These are phyloP conservation scores for Silurus asotus DNA, from an alignment of 2,113 vertebrate species.

Conservation along the genomic window DNA sequence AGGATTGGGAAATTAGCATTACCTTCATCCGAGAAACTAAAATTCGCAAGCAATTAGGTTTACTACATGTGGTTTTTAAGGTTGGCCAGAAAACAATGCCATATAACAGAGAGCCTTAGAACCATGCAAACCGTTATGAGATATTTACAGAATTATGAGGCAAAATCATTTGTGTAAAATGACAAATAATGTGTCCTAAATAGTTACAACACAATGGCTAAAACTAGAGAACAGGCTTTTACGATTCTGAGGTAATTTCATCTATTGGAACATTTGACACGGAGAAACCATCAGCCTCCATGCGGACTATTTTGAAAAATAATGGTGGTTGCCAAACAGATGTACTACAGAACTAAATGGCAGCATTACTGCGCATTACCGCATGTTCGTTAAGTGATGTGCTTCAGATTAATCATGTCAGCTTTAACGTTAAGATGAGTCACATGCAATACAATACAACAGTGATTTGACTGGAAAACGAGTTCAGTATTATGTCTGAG, in stretches of 20 bases:
- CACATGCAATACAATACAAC: background rate
- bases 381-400: background rate
- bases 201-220: background rate
- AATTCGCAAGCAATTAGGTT: conserved; percentile 22
- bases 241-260: conserved; percentile 2
- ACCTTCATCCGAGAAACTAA: background rate
- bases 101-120: conserved; percentile 22
- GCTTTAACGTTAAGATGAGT: background rate
- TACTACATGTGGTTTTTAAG: conserved; percentile 22
- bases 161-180: conserved; percentile 35
- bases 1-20: too few species aligned
- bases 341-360: background rate
- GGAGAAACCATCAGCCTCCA: background rate
- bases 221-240: background rate
- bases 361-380: background rate
- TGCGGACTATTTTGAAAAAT: background rate
- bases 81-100: conserved; percentile 13
- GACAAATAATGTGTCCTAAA: conserved; percentile 37
- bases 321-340: background rate
- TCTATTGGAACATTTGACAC: conserved; percentile 18
- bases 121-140: conserved; percentile 44
- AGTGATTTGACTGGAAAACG: background rate
- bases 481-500: background rate
- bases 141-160: conserved; percentile 42
- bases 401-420: background rate